Evolutionary conservation across 2,797 vertebrate genomes (phyloP).

Genomic region (Eulemur mongoz): DNA sequence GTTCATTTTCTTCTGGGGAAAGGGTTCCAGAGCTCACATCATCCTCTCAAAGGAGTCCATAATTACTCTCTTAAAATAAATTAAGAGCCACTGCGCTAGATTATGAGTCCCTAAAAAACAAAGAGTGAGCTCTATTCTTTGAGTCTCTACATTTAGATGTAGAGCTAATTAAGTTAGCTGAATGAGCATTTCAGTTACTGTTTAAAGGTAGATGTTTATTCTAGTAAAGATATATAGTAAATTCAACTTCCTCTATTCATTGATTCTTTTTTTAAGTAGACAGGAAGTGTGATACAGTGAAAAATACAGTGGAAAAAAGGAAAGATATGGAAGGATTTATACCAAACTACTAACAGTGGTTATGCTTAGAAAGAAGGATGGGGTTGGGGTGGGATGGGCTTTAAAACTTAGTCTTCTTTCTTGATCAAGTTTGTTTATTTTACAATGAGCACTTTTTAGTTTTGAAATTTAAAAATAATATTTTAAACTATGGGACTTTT

Average conservation of each 20-base stretch:
- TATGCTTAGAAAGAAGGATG: neutral
- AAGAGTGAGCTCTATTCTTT: neutral
- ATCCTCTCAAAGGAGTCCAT: neutral
- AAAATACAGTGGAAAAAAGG: neutral
- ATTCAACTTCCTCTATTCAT: neutral
- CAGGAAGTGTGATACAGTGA: neutral
- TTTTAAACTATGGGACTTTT: conserved; percentile 14
- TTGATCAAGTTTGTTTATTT: neutral
- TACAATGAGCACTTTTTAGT: neutral
- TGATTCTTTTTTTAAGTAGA: neutral
- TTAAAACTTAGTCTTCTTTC: neutral
- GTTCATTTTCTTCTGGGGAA: conserved; percentile 34
- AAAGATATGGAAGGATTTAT: neutral
- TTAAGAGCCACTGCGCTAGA: neutral
- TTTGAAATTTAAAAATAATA: conserved; percentile 30
- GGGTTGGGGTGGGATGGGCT: neutral
- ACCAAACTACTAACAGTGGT: neutral
- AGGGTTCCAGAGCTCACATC: neutral
- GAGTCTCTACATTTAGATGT: neutral
- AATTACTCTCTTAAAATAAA: conserved; percentile 16
- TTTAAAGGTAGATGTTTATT: conserved; percentile 24
- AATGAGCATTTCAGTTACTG: conserved; percentile 17
- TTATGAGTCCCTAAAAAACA: neutral
- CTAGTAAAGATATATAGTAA: neutral
- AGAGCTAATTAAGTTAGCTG: neutral